Evolutionary conservation across 2,797 vertebrate species (phyloP).

Genomic region (Nannoperca australis): DNA sequence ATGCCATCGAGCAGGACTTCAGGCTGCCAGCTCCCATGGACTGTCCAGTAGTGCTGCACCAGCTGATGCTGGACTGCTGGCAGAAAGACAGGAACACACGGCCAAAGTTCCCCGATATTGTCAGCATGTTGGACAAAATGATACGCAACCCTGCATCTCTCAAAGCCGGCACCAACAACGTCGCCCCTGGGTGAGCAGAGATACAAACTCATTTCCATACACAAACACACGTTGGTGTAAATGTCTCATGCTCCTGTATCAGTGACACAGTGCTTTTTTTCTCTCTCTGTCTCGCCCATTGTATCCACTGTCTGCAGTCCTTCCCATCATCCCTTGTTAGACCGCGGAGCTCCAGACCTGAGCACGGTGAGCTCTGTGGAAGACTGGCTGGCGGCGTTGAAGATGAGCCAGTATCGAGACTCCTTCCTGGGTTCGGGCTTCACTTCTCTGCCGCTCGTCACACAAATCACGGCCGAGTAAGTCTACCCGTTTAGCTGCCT

Average conservation of each 20-base stretch:
- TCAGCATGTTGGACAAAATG: constrained; percentile 97
- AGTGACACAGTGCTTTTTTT: neutral
- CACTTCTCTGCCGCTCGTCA: constrained; percentile 93
- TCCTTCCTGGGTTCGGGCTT: constrained; percentile 94
- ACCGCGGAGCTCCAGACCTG: constrained; percentile 94
- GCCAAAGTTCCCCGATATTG: constrained; percentile 93
- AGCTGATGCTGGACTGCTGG: constrained; percentile 98
- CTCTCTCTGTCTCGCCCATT: neutral
- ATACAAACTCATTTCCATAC: constrained; percentile 37
- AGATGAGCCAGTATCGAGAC: constrained; percentile 97
- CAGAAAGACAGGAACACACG: constrained; percentile 96
- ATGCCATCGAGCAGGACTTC: constrained; percentile 96
- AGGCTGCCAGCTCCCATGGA: constrained; percentile 96
- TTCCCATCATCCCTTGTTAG: constrained; percentile 92
- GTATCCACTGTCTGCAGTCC: constrained; percentile 81
- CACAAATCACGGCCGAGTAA: constrained; percentile 95
- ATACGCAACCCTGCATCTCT: constrained; percentile 97
- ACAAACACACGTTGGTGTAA: neutral
- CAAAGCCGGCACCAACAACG: constrained; percentile 93
- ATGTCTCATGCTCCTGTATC: neutral
- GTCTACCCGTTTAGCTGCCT: constrained; percentile 66
- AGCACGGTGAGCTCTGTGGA: constrained; percentile 95
- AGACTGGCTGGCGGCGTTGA: constrained; percentile 94
- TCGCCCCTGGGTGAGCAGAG: constrained; percentile 88
- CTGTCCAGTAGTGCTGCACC: constrained; percentile 93